Evolutionary conservation across 2,113 vertebrate genomes (phyloP).

Genomic region (Oncorhynchus clarkii): DNA sequence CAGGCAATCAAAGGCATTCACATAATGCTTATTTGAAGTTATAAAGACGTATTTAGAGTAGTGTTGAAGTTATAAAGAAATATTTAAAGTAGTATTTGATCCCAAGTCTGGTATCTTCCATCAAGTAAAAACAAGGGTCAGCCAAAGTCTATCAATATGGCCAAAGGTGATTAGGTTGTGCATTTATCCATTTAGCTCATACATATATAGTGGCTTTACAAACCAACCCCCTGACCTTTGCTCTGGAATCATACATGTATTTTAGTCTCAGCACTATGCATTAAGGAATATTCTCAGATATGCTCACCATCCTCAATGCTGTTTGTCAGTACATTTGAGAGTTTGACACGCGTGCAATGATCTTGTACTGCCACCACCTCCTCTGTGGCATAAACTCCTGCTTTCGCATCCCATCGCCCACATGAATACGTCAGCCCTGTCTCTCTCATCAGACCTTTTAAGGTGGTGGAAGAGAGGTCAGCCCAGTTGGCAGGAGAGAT

Average conservation of each 20-base stretch:
- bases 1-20: too few species aligned
- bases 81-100: background rate
- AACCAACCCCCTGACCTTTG: slow-evolving; percentile 51
- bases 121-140: background rate
- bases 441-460: background rate
- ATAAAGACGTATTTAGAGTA: background rate
- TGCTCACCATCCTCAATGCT: background rate
- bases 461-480: background rate
- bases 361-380: background rate
- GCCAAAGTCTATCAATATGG: background rate
- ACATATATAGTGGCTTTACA: slow-evolving; percentile 19
- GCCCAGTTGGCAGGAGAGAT: background rate
- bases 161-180: background rate
- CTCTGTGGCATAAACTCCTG: background rate
- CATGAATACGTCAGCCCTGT: background rate
- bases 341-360: background rate
- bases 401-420: background rate
- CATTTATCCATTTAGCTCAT: slow-evolving; percentile 40
- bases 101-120: background rate
- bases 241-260: slow-evolving; percentile 19
- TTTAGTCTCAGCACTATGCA: too few species aligned
- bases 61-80: background rate
- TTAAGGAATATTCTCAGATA: too few species aligned
- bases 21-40: too few species aligned
- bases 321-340: background rate